Evolutionary conservation across 2,888 invertebrate species (phyloP), one percentile per base, ranked within the genome.

Genomic region (Mechanitis messenoides): DNA sequence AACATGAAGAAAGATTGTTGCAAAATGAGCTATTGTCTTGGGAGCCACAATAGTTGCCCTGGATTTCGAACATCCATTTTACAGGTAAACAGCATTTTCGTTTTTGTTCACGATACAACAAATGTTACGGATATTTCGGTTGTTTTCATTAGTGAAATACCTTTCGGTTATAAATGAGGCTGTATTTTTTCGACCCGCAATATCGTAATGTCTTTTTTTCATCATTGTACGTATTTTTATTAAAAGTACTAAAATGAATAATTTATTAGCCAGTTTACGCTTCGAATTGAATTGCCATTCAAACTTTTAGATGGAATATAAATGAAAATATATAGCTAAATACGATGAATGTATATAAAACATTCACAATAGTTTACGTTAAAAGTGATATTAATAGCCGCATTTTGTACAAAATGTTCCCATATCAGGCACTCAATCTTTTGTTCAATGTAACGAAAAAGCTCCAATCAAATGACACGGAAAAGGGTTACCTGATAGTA

Each of bases 341-440:
- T 31, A 9, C 31, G 31, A 35, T 6, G 35, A 35, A 35, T 35
- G 6, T 35, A 35, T 35, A 35, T 35, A 35, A 35, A 35, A 35
- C 6, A 35, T 1, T 2, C 3, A 28, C 31, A 6, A 50, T 28
- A 50, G 31, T 50, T 31, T 50, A 7, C 9, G 47, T 47, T 28
- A 47, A 50, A 50, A 50, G 31, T 50, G 50, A 11, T 50, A 50
- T 31, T 31, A 50, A 50, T 11, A 42, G 55, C n/a, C n/a, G 20
- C 38, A 56, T 53, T 46, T 45, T 45, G 53, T 55, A 53, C 56
- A 66, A 65, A 58, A 70, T 70, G 77, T 79, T 78, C 81, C 84
- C 83, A 83, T 83, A 85, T 82, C 74, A 80, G 77, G 72, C 74
- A 81, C 80, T 87, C 84, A 84, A 87, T 86, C 84, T 81, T 74